Evolutionary conservation across 2,113 vertebrate species (phyloP), one percentile per base, ranked within the genome.

Genomic region (Forbesichthys agassizii): DNA sequence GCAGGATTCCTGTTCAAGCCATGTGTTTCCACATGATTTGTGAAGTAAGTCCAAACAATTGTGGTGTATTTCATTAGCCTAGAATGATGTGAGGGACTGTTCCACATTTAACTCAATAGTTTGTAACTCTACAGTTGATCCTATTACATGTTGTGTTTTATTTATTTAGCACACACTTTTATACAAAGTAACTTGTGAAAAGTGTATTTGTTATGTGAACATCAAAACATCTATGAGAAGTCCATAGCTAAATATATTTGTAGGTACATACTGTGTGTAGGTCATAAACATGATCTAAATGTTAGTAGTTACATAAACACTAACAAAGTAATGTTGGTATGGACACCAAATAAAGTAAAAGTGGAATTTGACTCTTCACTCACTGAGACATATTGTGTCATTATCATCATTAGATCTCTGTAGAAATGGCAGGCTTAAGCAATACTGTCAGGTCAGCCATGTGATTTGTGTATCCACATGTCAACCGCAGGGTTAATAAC

Each of bases 401-500:
- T 53, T 78, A 71, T 80, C 66, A 58, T 70, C 66, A 56, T 78
- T 69, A 66, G 20, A 48, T 66, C 54, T 16, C 33, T 54, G 27
- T 53, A 56, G 20, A 59, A 48, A 11, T 63, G 63, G 68, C 67
- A 68, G 13, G 42, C 61, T 58, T 27, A 11, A 71, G 73, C 54
- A 16, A 33, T 5, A 5, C 42, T 73, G 76, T 72, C 74, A 48
- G 71, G 76, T 72, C 74, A 48, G 53, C 53, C 61, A n/a, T 60
- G 51, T 73, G 82, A 79, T 71, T 75, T 86, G 33, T 61, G 14
- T 56, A 36, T 55, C 47, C 48, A 12, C 53, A n/a, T 16, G 61
- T 68, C 74, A 74, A 69, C 12, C 11, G 14, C 14, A 47, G 36
- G 52, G 69, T 59, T 66, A 71, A 73, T 79, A 78, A 69, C 73